phyloP scores from a whole-genome alignment of 2,888 invertebrate species.

The Chironomus riparius region DNA sequence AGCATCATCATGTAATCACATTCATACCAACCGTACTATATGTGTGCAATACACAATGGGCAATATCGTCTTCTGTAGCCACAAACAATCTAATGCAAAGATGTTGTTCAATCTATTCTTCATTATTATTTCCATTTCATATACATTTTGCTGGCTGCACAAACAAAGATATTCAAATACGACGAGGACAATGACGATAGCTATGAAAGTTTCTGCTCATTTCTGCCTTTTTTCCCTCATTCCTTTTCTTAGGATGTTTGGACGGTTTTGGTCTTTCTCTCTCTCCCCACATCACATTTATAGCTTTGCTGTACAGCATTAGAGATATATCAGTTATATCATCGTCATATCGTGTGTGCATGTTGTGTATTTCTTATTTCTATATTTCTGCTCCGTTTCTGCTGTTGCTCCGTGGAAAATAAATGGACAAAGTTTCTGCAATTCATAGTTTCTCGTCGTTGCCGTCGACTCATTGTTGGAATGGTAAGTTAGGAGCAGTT shows the following conservation, averaged over 20 bases:
- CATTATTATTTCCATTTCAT: constrained; percentile 20
- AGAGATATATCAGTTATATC: constrained; percentile 9
- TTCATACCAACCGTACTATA: not conserved
- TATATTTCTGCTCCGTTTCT: not conserved
- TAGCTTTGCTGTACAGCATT: not conserved
- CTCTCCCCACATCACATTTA: not conserved
- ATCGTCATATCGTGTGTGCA: constrained; percentile 3
- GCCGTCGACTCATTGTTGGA: not conserved
- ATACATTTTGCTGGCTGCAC: constrained; percentile 12
- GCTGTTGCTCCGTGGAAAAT: not conserved
- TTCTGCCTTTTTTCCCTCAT: not conserved
- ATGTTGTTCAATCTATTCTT: constrained; percentile 20
- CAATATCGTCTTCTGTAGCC: constrained; percentile 3
- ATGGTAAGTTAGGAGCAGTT: not conserved
- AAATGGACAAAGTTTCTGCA: constrained; percentile 6
- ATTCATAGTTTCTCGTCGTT: not conserved
- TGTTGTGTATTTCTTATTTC: not conserved
- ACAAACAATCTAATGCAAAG: constrained; percentile 17
- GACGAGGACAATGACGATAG: not conserved
- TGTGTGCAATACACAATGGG: constrained; percentile 1
- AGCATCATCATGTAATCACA: no score
- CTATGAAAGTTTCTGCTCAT: not conserved
- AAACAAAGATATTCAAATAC: constrained; percentile 22
- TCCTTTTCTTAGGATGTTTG: not conserved
- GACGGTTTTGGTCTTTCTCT: not conserved